A percentile compares a stretch with the other conserved stretches of the same genome.
These are phyloP conservation scores for Melitaea cinxia DNA, from an alignment of 1,140 invertebrate species.

Conservation along the genomic window DNA sequence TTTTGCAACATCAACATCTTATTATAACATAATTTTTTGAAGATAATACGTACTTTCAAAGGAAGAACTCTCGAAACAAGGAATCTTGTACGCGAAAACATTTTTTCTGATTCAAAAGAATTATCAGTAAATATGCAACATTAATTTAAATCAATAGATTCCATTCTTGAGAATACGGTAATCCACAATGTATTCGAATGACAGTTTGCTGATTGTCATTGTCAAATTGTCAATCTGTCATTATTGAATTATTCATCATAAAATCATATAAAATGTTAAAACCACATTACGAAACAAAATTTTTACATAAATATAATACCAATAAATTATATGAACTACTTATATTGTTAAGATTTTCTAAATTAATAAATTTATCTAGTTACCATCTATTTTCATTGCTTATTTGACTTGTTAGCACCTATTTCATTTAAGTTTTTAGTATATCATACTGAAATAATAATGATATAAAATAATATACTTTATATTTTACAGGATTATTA, in stretches of 20 bases:
- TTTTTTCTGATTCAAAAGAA: constrained; percentile 40
- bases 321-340: too few relatives aligned
- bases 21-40: constrained; percentile 5
- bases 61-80: constrained; percentile 60
- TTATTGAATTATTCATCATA: background rate
- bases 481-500: too few relatives aligned
- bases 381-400: too few relatives aligned
- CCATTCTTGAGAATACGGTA: constrained; percentile 26
- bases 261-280: background rate
- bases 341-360: too few relatives aligned
- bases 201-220: constrained; percentile 7
- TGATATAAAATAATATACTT: too few relatives aligned
- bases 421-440: too few relatives aligned
- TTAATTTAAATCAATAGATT: constrained; percentile 38
- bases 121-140: constrained; percentile 9
- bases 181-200: constrained; percentile 15
- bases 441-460: too few relatives aligned
- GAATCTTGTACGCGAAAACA: constrained; percentile 69
- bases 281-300: too few relatives aligned
- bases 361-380: too few relatives aligned
- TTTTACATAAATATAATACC: too few relatives aligned
- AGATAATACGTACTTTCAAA: constrained; percentile 55
- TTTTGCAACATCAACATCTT: background rate
- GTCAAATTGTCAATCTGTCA: background rate
- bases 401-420: too few relatives aligned